These are phyloP conservation scores for Agrotis exclamationis DNA, from an alignment of 2,888 invertebrate species.

Conservation along the genomic window DNA sequence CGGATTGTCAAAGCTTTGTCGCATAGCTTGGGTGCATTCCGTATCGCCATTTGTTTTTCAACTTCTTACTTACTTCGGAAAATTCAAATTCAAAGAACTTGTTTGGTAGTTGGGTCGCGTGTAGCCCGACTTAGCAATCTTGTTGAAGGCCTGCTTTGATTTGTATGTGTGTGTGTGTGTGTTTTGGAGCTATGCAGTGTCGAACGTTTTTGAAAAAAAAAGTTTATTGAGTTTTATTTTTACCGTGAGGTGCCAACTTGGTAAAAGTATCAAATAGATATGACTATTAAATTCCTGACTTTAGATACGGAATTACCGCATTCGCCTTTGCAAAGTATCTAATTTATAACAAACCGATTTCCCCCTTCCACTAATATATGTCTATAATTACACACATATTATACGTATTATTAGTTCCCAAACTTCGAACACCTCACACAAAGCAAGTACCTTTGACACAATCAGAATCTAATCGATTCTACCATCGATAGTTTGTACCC, in stretches of 20 bases:
- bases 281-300: background rate
- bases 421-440: conserved; percentile 15
- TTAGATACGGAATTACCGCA: background rate
- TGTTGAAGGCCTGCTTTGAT: conserved; percentile 74
- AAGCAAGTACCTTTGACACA: conserved; percentile 8
- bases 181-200: conserved; percentile 8
- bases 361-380: no score
- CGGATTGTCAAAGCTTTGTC: conserved; percentile 85
- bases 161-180: conserved; percentile 68
- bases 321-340: background rate
- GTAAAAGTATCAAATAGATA: no score
- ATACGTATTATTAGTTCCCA: background rate
- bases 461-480: conserved; percentile 24
- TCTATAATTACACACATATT: background rate
- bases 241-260: background rate
- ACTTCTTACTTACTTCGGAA: conserved; percentile 77
- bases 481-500: conserved; percentile 75
- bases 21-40: conserved; percentile 78
- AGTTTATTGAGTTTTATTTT: conserved; percentile 8
- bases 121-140: conserved; percentile 71
- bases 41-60: conserved; percentile 84
- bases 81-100: conserved; percentile 81
- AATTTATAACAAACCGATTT: background rate
- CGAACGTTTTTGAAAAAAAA: conserved; percentile 44
- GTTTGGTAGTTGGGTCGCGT: conserved; percentile 72